Conservation (phyloP, 2,797 vertebrate species). For the Silurus lanzhouensis region DNA sequence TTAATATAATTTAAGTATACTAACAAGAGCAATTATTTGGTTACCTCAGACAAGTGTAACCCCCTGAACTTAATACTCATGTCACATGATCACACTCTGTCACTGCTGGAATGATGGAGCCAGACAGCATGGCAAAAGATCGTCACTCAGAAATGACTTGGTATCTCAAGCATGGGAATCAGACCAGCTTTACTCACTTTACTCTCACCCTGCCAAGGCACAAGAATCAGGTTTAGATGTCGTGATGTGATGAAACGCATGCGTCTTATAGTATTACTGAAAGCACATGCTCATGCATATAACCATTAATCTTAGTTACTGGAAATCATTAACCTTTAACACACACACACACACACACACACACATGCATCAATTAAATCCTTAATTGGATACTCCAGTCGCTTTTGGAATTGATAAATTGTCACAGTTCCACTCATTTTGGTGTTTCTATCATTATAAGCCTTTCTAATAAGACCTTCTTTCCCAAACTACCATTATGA, state of each 20-base stretch:
- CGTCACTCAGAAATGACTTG: conserved; percentile 30
- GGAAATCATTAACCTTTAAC: conserved; percentile 3
- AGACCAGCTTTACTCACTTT: neutral
- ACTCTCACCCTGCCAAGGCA: neutral
- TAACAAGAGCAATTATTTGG: neutral
- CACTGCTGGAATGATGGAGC: conserved; percentile 9
- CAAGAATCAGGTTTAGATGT: neutral
- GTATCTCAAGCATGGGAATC: neutral
- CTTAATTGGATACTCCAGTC: neutral
- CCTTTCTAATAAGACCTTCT: neutral
- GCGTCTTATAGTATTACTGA: neutral
- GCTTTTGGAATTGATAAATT: neutral
- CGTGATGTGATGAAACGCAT: neutral
- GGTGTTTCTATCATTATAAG: neutral
- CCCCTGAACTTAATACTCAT: conserved; percentile 30
- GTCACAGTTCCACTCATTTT: neutral
- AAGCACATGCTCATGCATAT: conserved; percentile 7
- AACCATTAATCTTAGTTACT: neutral
- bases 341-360: neutral
- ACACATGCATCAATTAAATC: neutral
- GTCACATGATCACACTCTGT: conserved; percentile 39
- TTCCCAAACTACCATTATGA: neutral
- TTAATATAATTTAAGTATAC: neutral
- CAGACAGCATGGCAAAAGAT: neutral
- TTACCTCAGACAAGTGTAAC: conserved; percentile 2